These are phyloP conservation scores for Sebastes wilsoni DNA, from an alignment of 2,797 vertebrate species.

Conservation along the genomic window DNA sequence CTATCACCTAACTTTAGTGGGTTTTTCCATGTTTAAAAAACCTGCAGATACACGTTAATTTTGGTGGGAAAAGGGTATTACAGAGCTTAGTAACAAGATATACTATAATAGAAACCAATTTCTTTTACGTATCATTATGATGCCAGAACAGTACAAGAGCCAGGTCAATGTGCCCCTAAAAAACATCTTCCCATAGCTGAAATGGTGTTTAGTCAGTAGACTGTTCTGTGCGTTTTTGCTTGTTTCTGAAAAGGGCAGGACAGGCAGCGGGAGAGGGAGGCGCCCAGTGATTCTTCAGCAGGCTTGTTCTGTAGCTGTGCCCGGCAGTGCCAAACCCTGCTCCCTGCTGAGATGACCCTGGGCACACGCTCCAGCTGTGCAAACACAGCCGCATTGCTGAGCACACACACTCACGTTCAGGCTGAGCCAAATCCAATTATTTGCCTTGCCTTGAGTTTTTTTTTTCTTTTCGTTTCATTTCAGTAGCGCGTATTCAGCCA, in stretches of 20 bases:
- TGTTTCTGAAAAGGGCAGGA: constrained; percentile 45
- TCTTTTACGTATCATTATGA: neutral
- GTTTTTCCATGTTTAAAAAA: too few relatives aligned
- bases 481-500: constrained; percentile 59
- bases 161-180: constrained; percentile 21
- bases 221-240: constrained; percentile 13
- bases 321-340: constrained; percentile 68
- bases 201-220: constrained; percentile 24
- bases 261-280: constrained; percentile 25
- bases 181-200: constrained; percentile 19
- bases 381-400: constrained; percentile 74
- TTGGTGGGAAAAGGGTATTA: neutral
- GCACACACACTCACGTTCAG: constrained; percentile 64
- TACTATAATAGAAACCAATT: constrained; percentile 6
- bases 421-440: constrained; percentile 77
- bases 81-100: neutral
- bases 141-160: constrained; percentile 6
- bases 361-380: constrained; percentile 75
- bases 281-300: constrained; percentile 32
- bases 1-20: too few relatives aligned
- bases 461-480: constrained; percentile 56
- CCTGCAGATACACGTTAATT: too few relatives aligned
- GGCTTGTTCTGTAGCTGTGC: constrained; percentile 58
- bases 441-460: constrained; percentile 65
- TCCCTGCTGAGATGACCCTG: constrained; percentile 72